Percentiles rank a stretch among this genome's conserved stretches.
phyloP scores from a whole-genome alignment of 2,797 vertebrate species.

The Acipenser transmontanus region DNA sequence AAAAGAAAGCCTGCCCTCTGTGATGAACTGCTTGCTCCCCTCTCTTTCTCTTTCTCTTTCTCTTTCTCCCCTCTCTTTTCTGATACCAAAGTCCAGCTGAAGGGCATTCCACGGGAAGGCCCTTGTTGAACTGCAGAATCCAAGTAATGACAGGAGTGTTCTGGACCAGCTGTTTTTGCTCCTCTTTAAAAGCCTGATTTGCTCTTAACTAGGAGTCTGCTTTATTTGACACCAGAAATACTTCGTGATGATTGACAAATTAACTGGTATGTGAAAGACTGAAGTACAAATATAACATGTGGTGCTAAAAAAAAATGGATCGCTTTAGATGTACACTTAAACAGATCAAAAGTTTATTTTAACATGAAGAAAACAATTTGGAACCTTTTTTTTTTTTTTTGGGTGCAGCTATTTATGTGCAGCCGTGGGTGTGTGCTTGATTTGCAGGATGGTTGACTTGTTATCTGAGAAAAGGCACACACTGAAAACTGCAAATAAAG shows the following conservation, averaged over 20 bases:
- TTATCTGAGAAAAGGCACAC: too few species aligned
- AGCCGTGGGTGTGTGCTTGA: too few species aligned
- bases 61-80: slow-evolving; percentile 20
- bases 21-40: slow-evolving; percentile 28
- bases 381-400: too few species aligned
- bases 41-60: slow-evolving; percentile 29
- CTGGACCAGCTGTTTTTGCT: slow-evolving; percentile 40
- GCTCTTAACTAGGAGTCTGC: slow-evolving; percentile 20
- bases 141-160: slow-evolving; percentile 42
- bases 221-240: slow-evolving; percentile 36
- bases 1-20: background rate
- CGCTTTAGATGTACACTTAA: background rate
- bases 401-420: too few species aligned
- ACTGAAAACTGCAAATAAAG: too few species aligned
- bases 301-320: background rate
- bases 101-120: slow-evolving; percentile 32
- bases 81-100: slow-evolving; percentile 29
- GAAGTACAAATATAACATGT: slow-evolving; percentile 38
- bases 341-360: too few species aligned
- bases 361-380: too few species aligned
- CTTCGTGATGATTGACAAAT: slow-evolving; percentile 52
- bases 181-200: slow-evolving; percentile 27
- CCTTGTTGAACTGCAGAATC: slow-evolving; percentile 32
- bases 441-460: too few species aligned
- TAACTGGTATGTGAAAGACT: slow-evolving; percentile 45